Conservation (phyloP, 2,113 vertebrate genomes). For the Chaetops frenatus region DNA sequence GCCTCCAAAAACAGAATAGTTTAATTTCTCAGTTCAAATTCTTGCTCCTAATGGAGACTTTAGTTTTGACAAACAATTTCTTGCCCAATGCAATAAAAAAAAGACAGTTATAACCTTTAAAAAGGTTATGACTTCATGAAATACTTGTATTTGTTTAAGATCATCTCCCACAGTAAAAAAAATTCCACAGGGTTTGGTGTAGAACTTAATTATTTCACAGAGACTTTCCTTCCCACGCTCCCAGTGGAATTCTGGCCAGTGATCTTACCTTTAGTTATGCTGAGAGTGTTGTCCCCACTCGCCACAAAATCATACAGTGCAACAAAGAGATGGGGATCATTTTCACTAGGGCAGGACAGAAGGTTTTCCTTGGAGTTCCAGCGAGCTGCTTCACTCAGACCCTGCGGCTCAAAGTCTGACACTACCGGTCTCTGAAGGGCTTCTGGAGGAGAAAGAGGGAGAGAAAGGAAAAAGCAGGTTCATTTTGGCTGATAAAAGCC, state of each 20-base stretch:
- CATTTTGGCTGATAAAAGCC: not conserved
- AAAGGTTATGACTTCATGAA: not conserved
- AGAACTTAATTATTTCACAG: not conserved
- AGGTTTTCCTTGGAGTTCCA: constrained; percentile 99
- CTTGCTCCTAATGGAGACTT: not conserved
- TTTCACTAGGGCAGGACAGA: constrained; percentile 92
- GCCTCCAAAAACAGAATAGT: not conserved
- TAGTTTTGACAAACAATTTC: not conserved
- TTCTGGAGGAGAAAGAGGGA: constrained; percentile 69
- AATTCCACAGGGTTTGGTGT: not conserved
- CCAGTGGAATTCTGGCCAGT: not conserved
- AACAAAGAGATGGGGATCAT: constrained; percentile 97
- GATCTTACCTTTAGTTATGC: constrained; percentile 95
- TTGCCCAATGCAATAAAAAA: not conserved
- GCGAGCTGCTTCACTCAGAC: constrained; percentile 91
- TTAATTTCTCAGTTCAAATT: not conserved
- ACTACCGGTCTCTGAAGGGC: constrained; percentile 90
- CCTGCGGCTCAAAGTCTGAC: constrained; percentile 88
- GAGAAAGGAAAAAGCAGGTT: not conserved
- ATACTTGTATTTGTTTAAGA: not conserved
- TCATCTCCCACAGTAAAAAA: not conserved
- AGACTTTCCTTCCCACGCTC: not conserved
- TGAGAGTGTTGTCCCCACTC: constrained; percentile 97
- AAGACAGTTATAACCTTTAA: not conserved
- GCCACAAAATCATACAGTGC: constrained; percentile 99